These are phyloP conservation scores for Cheilosia grossa DNA, from an alignment of 2,888 invertebrate genomes.

Conservation along the genomic window DNA sequence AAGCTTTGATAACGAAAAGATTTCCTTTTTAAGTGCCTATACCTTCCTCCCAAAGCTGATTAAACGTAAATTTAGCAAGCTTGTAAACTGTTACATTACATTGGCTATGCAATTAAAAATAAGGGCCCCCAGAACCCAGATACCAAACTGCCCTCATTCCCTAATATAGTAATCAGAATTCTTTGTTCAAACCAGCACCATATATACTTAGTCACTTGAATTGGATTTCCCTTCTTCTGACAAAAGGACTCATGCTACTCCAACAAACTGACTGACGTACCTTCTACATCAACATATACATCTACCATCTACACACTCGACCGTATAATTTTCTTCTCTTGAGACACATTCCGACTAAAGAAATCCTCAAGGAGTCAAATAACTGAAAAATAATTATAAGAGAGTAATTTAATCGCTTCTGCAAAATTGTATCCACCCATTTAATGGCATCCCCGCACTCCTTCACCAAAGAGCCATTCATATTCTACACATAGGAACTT, in stretches of 20 bases:
- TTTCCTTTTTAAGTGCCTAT: too few relatives aligned
- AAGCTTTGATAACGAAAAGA: too few relatives aligned
- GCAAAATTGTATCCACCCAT: conserved; percentile 55
- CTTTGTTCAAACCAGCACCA: neutral
- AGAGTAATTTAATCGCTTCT: conserved; percentile 61
- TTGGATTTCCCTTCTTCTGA: neutral
- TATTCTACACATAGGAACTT: neutral
- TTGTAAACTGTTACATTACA: too few relatives aligned
- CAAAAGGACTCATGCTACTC: neutral
- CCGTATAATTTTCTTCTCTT: conserved; percentile 26
- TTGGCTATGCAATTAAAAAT: neutral
- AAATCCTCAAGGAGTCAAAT: conserved; percentile 60
- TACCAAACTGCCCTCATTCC: neutral
- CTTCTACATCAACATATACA: neutral
- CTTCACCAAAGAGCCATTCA: neutral
- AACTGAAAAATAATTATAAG: conserved; percentile 70
- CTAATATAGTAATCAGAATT: neutral
- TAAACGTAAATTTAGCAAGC: too few relatives aligned
- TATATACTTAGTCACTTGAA: neutral
- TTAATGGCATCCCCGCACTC: conserved; percentile 25
- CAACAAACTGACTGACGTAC: neutral
- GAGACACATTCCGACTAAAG: conserved; percentile 43
- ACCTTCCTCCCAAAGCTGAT: too few relatives aligned
- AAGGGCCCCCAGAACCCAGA: neutral
- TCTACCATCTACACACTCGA: conserved; percentile 6